Evolutionary conservation across 1,140 invertebrate genomes (phyloP).

Genomic region (Macrobrachium nipponense): DNA sequence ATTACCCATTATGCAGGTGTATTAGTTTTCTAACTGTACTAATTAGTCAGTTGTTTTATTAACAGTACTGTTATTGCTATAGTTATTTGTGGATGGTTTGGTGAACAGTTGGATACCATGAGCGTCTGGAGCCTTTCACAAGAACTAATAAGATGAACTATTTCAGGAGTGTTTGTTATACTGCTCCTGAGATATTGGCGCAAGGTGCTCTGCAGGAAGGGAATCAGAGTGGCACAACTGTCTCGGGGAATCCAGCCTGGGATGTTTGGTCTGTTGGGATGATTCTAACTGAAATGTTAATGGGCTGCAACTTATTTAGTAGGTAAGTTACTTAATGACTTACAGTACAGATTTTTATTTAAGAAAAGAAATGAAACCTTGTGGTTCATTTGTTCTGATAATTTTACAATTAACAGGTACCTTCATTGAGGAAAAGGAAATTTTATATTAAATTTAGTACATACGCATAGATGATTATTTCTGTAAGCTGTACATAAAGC

Average conservation of each 20-base stretch:
- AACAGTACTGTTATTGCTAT: neutral
- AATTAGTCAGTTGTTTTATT: no score
- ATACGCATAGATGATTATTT: no score
- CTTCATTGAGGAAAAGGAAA: neutral
- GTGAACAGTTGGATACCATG: neutral
- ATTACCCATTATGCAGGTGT: no score
- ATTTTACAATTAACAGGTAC: no score
- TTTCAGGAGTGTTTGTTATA: slow-evolving; percentile 79
- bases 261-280: slow-evolving; percentile 95
- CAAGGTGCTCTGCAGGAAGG: slow-evolving; percentile 66
- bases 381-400: no score
- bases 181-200: slow-evolving; percentile 86
- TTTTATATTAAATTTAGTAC: neutral
- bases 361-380: no score
- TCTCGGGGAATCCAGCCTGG: slow-evolving; percentile 67
- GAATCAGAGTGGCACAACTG: slow-evolving; percentile 19
- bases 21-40: no score
- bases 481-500: no score
- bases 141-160: neutral
- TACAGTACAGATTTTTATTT: no score
- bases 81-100: neutral
- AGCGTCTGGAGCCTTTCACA: neutral
- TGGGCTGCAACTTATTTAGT: slow-evolving; percentile 76
- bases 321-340: slow-evolving; percentile 9
- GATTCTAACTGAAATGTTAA: slow-evolving; percentile 82